These are phyloP conservation scores for Rhea americana DNA, from an alignment of 2,113 vertebrate genomes.

Conservation along the genomic window DNA sequence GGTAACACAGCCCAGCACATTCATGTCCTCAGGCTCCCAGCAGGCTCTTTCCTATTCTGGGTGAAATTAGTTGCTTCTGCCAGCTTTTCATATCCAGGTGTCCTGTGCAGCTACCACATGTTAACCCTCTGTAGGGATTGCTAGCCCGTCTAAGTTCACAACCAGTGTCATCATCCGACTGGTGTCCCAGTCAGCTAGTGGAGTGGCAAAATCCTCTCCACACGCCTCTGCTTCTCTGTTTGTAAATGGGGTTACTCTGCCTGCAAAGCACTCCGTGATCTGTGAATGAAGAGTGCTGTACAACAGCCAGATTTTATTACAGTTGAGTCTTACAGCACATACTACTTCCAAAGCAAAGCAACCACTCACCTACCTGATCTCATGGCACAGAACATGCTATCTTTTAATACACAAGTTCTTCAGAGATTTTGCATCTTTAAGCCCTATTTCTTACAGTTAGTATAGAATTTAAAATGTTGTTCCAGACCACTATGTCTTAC, in stretches of 20 bases:
- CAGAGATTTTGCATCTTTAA: background rate
- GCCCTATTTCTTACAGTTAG: background rate
- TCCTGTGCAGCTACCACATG: fast-evolving
- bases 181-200: background rate
- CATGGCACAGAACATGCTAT: fast-evolving
- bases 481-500: background rate
- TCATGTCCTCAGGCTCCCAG: background rate
- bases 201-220: background rate
- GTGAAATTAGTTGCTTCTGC: background rate
- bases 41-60: fast-evolving
- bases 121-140: too few relatives aligned
- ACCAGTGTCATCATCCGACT: fast-evolving
- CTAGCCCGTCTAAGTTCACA: background rate
- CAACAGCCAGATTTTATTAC: background rate
- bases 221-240: fast-evolving
- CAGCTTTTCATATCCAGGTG: background rate
- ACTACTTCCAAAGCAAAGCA: background rate
- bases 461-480: background rate
- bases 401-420: background rate
- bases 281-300: background rate
- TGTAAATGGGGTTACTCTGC: too few relatives aligned
- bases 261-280: fast-evolving
- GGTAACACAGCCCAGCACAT: background rate
- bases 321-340: background rate
- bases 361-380: background rate